Conservation (phyloP, 2,888 invertebrate genomes). For the Platerodrilus igneus region DNA sequence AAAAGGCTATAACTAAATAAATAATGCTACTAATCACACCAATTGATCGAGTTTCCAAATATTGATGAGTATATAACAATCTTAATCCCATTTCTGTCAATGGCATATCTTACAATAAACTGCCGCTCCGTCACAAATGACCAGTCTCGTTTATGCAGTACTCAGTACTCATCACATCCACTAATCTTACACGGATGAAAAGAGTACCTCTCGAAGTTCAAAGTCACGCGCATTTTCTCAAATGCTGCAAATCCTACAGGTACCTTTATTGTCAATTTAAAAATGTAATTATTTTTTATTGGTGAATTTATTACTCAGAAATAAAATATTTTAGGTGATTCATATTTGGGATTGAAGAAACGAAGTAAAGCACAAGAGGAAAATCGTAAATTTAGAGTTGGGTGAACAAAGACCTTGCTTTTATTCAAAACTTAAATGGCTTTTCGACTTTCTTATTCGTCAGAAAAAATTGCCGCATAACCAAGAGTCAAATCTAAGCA, state of each 20-base stretch:
- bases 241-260: background rate
- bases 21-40: no score
- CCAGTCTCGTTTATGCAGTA: no score
- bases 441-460: constrained; percentile 13
- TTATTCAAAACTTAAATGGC: no score
- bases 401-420: no score
- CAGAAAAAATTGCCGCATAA: constrained; percentile 10
- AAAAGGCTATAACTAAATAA: no score
- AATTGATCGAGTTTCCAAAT: no score
- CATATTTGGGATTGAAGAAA: background rate
- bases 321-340: constrained; percentile 1
- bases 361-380: background rate
- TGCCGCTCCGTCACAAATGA: no score
- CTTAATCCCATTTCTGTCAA: no score
- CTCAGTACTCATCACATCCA: no score
- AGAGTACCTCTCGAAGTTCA: constrained; percentile 1
- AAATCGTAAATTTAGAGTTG: constrained; percentile 3
- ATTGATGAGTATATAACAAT: no score
- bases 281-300: constrained; percentile 1
- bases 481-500: constrained; percentile 13
- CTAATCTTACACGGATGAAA: background rate
- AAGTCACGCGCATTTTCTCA: background rate
- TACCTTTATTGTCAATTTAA: constrained; percentile 2
- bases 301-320: constrained; percentile 1
- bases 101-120: no score